Evolutionary conservation across 35 echinoderm and acorn worm genomes (phyloP).

Genomic region (Strongylocentrotus purpuratus): DNA sequence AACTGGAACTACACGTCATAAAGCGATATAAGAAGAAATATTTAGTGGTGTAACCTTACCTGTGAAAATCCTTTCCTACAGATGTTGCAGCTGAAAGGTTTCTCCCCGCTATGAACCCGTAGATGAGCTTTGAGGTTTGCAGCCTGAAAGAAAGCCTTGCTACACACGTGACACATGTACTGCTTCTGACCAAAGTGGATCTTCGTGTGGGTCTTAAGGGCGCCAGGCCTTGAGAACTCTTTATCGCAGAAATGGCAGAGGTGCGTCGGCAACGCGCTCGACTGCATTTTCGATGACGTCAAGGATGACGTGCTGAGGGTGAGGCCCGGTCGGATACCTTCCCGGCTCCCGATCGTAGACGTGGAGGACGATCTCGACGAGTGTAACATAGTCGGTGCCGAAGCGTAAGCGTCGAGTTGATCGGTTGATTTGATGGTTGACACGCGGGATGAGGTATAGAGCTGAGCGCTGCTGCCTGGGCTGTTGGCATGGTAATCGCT

Average conservation of each 20-base stretch:
- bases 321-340: not conserved
- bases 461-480: not conserved
- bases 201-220: constrained; percentile 60
- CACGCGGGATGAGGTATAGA: not conserved
- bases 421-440: not conserved
- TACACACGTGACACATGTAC: constrained; percentile 59
- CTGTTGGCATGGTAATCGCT: not conserved
- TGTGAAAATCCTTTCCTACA: constrained; percentile 65
- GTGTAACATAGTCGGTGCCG: not conserved
- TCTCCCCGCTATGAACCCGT: constrained; percentile 62
- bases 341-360: not conserved
- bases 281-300: not conserved
- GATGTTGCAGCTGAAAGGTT: constrained; percentile 58
- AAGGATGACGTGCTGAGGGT: not conserved
- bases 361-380: not conserved
- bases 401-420: not conserved
- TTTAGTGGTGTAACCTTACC: not conserved
- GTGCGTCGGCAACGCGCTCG: not conserved
- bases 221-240: constrained; percentile 40
- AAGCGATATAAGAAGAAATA: too few relatives aligned
- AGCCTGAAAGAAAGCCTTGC: constrained; percentile 59
- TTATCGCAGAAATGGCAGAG: constrained; percentile 62
- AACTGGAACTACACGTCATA: too few relatives aligned
- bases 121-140: constrained; percentile 56
- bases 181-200: constrained; percentile 63